Percentiles rank a stretch among this genome's conserved stretches.
phyloP scores from a whole-genome alignment of 2,113 vertebrate species.

The Colistium nudipinnis region DNA sequence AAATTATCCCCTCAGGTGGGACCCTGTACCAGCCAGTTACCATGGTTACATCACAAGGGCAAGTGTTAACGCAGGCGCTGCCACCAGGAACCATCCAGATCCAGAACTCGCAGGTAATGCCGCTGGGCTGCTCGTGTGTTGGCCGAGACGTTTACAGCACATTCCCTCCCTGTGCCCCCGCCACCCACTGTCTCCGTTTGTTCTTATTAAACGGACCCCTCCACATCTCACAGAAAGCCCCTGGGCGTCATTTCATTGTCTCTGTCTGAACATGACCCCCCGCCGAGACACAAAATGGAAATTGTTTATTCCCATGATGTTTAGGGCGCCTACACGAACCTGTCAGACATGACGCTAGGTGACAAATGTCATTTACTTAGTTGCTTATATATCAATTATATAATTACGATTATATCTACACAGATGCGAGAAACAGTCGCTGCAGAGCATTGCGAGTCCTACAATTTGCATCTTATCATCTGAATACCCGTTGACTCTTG shows the following conservation, averaged over 20 bases:
- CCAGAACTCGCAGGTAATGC: slow-evolving; percentile 94
- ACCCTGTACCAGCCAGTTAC: slow-evolving; percentile 98
- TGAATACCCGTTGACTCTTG: not conserved
- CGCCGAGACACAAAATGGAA: slow-evolving; percentile 54
- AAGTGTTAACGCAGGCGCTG: slow-evolving; percentile 95
- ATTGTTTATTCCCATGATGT: slow-evolving; percentile 52
- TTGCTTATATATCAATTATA: not conserved
- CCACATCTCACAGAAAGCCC: slow-evolving; percentile 40
- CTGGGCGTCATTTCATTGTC: slow-evolving; percentile 35
- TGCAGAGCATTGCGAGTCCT: not conserved
- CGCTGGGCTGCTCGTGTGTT: slow-evolving; percentile 1
- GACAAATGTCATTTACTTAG: slow-evolving; percentile 1
- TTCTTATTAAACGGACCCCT: slow-evolving; percentile 49
- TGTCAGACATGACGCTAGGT: slow-evolving; percentile 18
- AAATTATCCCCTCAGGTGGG: slow-evolving; percentile 87
- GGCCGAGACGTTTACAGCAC: not conserved
- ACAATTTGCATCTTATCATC: not conserved
- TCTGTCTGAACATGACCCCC: slow-evolving; percentile 54
- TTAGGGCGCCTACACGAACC: slow-evolving; percentile 13
- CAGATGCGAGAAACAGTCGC: not conserved
- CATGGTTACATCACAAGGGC: slow-evolving; percentile 99
- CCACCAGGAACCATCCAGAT: slow-evolving; percentile 95
- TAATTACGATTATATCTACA: not conserved
- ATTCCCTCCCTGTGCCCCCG: not conserved
- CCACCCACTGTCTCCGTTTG: slow-evolving; percentile 37